A percentile compares a stretch with the other conserved stretches of the same genome.
Evolutionary conservation across 2,113 vertebrate genomes (phyloP).

Genomic region (Mirza zaza): DNA sequence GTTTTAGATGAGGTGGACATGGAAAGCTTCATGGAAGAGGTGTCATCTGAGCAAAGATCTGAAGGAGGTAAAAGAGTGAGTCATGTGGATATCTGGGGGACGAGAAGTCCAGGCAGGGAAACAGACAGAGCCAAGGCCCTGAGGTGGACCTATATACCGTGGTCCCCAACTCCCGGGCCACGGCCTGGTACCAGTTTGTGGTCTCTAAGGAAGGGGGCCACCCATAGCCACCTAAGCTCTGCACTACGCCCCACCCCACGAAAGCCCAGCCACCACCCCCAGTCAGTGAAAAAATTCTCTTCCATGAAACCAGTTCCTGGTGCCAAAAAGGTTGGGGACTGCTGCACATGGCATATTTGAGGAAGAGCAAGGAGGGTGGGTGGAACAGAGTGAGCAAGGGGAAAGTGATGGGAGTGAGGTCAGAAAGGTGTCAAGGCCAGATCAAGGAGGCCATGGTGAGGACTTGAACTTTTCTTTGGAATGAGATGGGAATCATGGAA

Average conservation of each 20-base stretch:
- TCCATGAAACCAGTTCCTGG: too few species aligned
- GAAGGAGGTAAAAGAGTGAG: background rate
- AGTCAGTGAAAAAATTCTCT: too few species aligned
- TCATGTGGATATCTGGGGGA: background rate
- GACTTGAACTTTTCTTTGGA: background rate
- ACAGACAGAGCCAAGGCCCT: background rate
- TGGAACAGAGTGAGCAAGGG: background rate
- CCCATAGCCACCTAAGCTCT: too few species aligned
- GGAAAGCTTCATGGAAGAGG: background rate
- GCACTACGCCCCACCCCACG: too few species aligned
- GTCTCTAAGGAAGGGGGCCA: too few species aligned
- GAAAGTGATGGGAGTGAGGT: background rate
- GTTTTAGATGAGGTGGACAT: conserved; percentile 18
- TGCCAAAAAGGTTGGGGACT: too few species aligned
- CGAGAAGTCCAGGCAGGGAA: conserved; percentile 40
- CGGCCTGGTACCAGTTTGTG: too few species aligned
- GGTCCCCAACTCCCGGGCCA: too few species aligned
- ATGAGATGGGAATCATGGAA: background rate
- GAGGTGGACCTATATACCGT: background rate
- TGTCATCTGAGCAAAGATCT: conserved; percentile 15
- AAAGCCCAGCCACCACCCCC: too few species aligned
- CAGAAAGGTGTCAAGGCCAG: background rate
- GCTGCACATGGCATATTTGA: background rate
- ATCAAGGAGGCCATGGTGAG: background rate
- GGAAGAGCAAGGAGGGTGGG: background rate